A percentile compares a stretch with the other conserved stretches of the same genome.
phyloP scores from a whole-genome alignment of 1,140 invertebrate genomes.

The Hycleus cichorii region DNA sequence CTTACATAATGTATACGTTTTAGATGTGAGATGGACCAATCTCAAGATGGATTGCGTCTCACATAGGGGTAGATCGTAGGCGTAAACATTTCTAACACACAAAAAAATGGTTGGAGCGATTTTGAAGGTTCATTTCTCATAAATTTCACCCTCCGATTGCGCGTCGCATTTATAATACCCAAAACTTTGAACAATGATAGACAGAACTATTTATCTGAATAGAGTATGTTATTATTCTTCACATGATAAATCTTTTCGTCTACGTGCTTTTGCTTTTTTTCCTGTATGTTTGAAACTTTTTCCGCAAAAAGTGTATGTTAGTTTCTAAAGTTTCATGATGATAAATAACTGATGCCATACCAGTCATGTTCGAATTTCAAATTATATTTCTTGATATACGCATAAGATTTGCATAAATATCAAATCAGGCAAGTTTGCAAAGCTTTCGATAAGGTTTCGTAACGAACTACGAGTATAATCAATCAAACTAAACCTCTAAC shows the following conservation, averaged over 20 bases:
- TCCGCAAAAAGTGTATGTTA: constrained; percentile 5
- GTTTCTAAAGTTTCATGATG: constrained; percentile 7
- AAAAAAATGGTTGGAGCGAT: constrained; percentile 20
- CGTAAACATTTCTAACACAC: constrained; percentile 17
- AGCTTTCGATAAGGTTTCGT: too few species aligned
- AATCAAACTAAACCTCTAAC: too few species aligned
- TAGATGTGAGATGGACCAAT: constrained; percentile 20
- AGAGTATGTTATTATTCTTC: constrained; percentile 36
- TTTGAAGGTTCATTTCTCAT: constrained; percentile 37
- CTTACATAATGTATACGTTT: not conserved
- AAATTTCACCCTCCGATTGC: constrained; percentile 30
- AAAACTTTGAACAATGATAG: constrained; percentile 36
- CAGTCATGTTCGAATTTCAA: too few species aligned
- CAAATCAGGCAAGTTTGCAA: too few species aligned
- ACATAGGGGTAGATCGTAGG: constrained; percentile 18
- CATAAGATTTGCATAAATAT: too few species aligned
- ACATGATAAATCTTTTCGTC: constrained; percentile 34
- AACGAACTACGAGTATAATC: too few species aligned
- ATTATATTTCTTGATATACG: too few species aligned
- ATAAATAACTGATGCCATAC: constrained; percentile 1
- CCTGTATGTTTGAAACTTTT: too few species aligned
- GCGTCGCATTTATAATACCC: constrained; percentile 31
- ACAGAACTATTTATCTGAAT: constrained; percentile 37
- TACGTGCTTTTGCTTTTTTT: not conserved
- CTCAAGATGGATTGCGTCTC: constrained; percentile 20